phyloP scores from a whole-genome alignment of 1,140 invertebrate genomes.

The Lasioglossum albipes region DNA sequence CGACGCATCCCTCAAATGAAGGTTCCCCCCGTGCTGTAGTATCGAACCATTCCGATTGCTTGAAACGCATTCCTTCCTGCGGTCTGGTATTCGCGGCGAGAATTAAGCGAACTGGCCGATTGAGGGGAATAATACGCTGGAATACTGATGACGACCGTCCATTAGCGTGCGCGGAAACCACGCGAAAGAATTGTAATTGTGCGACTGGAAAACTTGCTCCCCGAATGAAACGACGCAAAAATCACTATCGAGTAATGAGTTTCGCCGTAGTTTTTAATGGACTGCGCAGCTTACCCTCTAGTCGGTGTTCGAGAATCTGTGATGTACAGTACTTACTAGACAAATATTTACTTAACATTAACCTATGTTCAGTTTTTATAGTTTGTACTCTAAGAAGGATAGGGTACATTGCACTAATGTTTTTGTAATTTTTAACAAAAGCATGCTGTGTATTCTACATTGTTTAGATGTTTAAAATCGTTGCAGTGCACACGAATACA shows the following conservation, averaged over 20 bases:
- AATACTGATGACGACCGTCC: constrained; percentile 6
- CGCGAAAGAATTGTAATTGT: constrained; percentile 2
- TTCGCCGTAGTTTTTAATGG: background rate
- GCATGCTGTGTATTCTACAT: too few species aligned
- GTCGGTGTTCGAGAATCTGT: too few species aligned
- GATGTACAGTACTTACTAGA: too few species aligned
- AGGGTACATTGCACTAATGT: too few species aligned
- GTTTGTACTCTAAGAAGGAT: too few species aligned
- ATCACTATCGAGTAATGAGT: background rate
- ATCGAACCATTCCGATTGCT: background rate
- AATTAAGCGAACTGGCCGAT: constrained; percentile 8
- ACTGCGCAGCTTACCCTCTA: too few species aligned
- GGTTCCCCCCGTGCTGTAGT: background rate
- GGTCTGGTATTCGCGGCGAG: background rate
- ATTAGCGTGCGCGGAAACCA: background rate
- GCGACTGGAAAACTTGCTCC: background rate
- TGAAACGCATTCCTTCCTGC: background rate
- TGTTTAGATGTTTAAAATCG: background rate
- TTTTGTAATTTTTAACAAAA: too few species aligned
- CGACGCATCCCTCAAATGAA: background rate
- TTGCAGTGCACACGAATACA: rapidly evolving
- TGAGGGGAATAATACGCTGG: constrained; percentile 9
- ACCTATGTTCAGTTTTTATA: background rate
- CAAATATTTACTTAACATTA: too few species aligned
- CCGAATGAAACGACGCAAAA: background rate